Evolutionary conservation across 1,140 invertebrate species (phyloP).

Genomic region (Elymnias hypermnestra): DNA sequence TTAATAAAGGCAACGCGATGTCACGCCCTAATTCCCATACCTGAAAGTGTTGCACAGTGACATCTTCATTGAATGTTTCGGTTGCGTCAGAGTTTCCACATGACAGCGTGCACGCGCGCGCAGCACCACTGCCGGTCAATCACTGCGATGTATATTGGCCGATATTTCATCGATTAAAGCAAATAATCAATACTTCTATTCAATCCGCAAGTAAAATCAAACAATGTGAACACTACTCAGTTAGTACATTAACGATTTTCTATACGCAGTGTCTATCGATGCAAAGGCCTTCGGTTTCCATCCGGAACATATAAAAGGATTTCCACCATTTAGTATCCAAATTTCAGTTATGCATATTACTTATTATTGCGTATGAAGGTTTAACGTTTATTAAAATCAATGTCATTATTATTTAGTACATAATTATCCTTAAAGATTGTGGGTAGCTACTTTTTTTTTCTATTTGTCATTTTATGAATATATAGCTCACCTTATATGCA

Average conservation of each 20-base stretch:
- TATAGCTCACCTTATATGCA: too few species aligned
- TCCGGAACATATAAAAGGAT: conserved; percentile 18
- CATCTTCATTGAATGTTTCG: conserved; percentile 27
- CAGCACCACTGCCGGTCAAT: conserved; percentile 22
- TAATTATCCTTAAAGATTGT: too few species aligned
- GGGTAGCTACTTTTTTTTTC: too few species aligned
- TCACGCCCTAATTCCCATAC: conserved; percentile 34
- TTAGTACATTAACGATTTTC: not conserved
- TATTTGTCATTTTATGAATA: too few species aligned
- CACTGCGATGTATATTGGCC: conserved; percentile 24
- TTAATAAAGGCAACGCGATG: not conserved
- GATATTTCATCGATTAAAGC: conserved; percentile 17
- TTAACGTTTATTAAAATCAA: too few species aligned
- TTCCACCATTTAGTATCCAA: not conserved
- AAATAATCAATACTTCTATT: conserved; percentile 26
- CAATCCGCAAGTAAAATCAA: conserved; percentile 30
- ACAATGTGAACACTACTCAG: not conserved
- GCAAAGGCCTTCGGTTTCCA: conserved; percentile 29
- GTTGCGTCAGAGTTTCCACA: conserved; percentile 30
- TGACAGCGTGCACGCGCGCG: conserved; percentile 29
- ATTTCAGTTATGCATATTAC: not conserved
- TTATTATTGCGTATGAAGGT: too few species aligned
- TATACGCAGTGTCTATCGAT: conserved; percentile 11
- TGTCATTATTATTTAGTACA: too few species aligned
- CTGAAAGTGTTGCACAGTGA: conserved; percentile 41